A percentile compares a stretch with the other conserved stretches of the same genome.
Evolutionary conservation across 2,888 invertebrate species (phyloP).

Genomic region (Shargacucullia verbasci): DNA sequence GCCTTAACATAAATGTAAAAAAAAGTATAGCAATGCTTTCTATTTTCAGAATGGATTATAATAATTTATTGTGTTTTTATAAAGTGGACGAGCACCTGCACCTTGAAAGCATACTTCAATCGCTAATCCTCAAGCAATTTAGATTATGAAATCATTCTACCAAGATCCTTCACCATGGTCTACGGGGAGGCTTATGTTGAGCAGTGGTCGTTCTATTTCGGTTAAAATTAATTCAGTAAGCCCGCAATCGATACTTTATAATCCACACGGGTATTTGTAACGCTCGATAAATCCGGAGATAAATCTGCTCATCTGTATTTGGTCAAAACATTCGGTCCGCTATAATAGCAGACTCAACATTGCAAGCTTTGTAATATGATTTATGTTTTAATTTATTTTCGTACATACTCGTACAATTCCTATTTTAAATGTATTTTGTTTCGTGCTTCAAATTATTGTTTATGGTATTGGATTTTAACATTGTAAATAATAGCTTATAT

Average conservation of each 20-base stretch:
- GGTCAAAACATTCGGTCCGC: conserved; percentile 1
- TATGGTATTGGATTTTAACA: too few species aligned
- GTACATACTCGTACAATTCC: conserved; percentile 13
- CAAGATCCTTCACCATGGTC: conserved; percentile 12
- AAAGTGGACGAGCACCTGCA: too few species aligned
- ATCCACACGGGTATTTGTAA: neutral
- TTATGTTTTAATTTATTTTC: conserved; percentile 22
- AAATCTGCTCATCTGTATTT: conserved; percentile 6
- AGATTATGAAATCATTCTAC: conserved; percentile 24
- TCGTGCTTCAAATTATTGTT: too few species aligned
- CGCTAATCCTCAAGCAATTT: conserved; percentile 17
- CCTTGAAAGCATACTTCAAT: too few species aligned
- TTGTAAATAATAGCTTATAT: too few species aligned
- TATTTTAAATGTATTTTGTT: too few species aligned
- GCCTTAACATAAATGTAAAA: too few species aligned
- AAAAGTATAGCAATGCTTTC: too few species aligned
- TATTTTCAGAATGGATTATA: too few species aligned
- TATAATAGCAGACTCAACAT: neutral
- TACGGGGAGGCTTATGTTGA: conserved; percentile 4
- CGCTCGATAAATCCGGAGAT: conserved; percentile 5
- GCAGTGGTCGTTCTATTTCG: neutral
- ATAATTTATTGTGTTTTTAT: too few species aligned
- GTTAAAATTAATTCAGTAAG: conserved; percentile 10
- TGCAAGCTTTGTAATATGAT: conserved; percentile 19
- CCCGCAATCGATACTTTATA: conserved; percentile 7